Base-by-base conservation (phyloP, 1,140 invertebrate genomes). In the Drosophila tani region DNA sequence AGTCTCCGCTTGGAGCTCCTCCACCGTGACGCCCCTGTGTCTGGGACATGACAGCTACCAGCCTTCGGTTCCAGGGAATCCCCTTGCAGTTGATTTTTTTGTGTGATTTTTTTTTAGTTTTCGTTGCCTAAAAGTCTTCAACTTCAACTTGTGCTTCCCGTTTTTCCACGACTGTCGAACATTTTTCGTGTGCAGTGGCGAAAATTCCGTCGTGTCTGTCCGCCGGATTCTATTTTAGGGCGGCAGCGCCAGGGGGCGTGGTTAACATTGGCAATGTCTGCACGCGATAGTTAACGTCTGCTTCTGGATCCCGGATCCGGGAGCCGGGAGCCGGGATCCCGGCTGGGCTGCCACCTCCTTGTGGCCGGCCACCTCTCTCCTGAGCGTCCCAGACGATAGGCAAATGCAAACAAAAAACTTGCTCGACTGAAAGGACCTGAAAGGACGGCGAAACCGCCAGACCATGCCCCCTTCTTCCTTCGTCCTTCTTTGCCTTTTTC, bases 221-320 rank as follows among this genome's bases (percentile, higher is more conserved):
- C 6, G 35, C 40, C n/a, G 66, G 56, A 59, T 55, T 57, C 40
- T 56, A 56, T 56, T 56, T 55, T 56, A 5, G 14, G 53, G 32
- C 11, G 15, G 21, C 24, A 64, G 49, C 41, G 43, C 41, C 41
- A 45, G 14, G 40, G 40, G 82, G 78, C 76, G 69, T 64, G 81
- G 65, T 63, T 41, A 50, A 63, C 60, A 53, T 57, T 73, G 70
- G 82, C 86, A 69, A 78, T 82, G 85, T 90, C 85, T 90, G 85
- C 85, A 90, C 85, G 85, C 85, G 85, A 90, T 90, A 75, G 84
- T 88, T 84, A 90, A 81, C 83, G 83, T 87, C 83, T 87, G 85
- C 78, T 73, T 69, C 24, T 19, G 70, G 38, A 32, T 38, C 41
- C 58, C 9, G 57, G 27, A 24, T 5, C 53, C 71, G 24, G 53